Evolutionary conservation across 1,140 invertebrate species (phyloP).

Genomic region (Bombus superbus): DNA sequence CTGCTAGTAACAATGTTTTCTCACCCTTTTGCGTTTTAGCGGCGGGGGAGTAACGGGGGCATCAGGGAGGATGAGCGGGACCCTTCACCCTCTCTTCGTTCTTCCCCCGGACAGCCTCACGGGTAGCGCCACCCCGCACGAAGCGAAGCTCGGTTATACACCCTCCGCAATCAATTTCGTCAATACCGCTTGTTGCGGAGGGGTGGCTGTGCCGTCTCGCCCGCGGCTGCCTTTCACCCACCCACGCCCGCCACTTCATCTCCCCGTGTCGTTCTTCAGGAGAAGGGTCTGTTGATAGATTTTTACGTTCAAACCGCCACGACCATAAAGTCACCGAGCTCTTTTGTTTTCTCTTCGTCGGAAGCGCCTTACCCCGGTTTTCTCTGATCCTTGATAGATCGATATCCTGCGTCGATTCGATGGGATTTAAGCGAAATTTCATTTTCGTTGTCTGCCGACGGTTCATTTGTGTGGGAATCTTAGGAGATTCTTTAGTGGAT

Average conservation of each 20-base stretch:
- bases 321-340: conserved; percentile 58
- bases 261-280: conserved; percentile 42
- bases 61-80: conserved; percentile 37
- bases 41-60: conserved; percentile 20
- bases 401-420: too few species aligned
- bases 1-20: conserved; percentile 81
- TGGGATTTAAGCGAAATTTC: neutral
- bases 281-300: conserved; percentile 75
- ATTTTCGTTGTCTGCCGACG: neutral
- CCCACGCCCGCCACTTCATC: conserved; percentile 48
- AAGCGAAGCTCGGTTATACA: conserved; percentile 73
- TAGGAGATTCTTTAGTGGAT: neutral
- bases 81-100: conserved; percentile 37
- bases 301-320: conserved; percentile 69
- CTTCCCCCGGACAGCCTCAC: conserved; percentile 21
- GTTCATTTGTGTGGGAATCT: neutral
- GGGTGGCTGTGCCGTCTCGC: conserved; percentile 68
- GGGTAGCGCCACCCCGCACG: conserved; percentile 53
- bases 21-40: conserved; percentile 79
- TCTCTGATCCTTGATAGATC: neutral
- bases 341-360: conserved; percentile 46
- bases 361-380: neutral
- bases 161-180: conserved; percentile 80
- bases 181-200: conserved; percentile 80
- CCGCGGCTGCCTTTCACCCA: conserved; percentile 61